Evolutionary conservation across 2,888 invertebrate species (phyloP), one percentile per base, ranked within the genome.

Genomic region (Synanthedon formicaeformis): DNA sequence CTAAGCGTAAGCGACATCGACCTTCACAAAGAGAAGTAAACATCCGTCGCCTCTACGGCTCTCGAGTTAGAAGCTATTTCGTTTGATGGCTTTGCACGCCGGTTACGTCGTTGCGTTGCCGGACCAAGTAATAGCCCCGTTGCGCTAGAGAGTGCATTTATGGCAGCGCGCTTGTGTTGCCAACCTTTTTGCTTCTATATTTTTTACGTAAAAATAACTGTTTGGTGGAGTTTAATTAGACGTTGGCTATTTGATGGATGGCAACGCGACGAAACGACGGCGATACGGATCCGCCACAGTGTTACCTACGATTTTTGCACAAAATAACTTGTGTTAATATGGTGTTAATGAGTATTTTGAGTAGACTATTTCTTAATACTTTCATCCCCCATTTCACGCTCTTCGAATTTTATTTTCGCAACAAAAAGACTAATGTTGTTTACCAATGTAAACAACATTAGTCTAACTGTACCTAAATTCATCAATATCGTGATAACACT

Each of bases 121-220:
- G 57, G 40, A 50, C 13, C 41, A 53, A 58, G 73, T 73, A 73
- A 77, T 77, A 80, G 80, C 82, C 75, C 79, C 80, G 81, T 80
- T 82, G 84, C 81, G 82, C 82, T 82, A 76, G 81, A 73, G 79
- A 81, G 83, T 86, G 86, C 86, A 85, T 85, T 85, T 86, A 85
- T 81, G 84, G 84, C 73, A 76, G 75, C 69, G 67, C 65, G 67
- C 78, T 69, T 65, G 64, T 67, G 73, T 78, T 75, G 78, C 67
- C 78, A 85, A 86, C 84, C 78, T 83, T 85, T 83, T 81, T 77
- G 69, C 63, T 63, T 67, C 63, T 62, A 60, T 68, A 71, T 69
- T 77, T 80, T 77, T 78, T 77, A 70, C 70, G 65, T 63, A 62
- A 63, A 63, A 72, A 67, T 72, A 74, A 75, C 73, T 66, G 71